Evolutionary conservation across 2,797 vertebrate species (phyloP), one percentile per base, ranked within the genome.

Genomic region (Sibirionetta formosa): DNA sequence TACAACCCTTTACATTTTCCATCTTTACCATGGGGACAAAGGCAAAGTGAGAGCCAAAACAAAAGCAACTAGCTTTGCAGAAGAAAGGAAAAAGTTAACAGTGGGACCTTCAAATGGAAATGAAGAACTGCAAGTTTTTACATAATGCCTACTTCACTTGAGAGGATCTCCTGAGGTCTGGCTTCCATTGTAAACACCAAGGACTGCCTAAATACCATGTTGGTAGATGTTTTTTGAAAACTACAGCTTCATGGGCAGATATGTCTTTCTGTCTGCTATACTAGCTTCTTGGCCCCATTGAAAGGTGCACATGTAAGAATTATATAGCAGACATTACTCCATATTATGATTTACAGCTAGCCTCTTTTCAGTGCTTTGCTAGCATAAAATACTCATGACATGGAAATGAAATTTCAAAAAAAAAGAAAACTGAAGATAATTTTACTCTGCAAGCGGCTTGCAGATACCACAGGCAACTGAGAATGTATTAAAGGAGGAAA

Each of bases 121-220:
- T 88, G 23, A 57, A 78, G 36, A 88, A 44, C 61, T 44, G 8
- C 22, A 64, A 33, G 19, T 11, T 64, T 82, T 91, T 68, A 44
- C 36, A 57, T 40, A 48, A 48, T 33, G 29, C 12, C 35, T 17
- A 0, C 57, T 88, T 65, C 12, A n/a, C 27, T 61, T 68, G 42
- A 26, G 27, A 20, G 26, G 38, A 35, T 40, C 18, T 78, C 35
- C 36, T 50, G 57, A 68, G 11, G 19, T 44, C 38, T 40, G 5
- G 81, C 83, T 87, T 63, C 48, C 44, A 16, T 1, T 18, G 33
- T 22, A 35, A 88, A 72, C 40, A 17, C 51, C 56, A 66, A 16
- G 15, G 20, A 46, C 15, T 64, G 29, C 48, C 36, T 11, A 22
- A 36, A 11, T 19, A 66, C 1, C 0, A 0, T 16, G 46, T 12